Evolutionary conservation across 2,113 vertebrate genomes (phyloP), one percentile per base, ranked within the genome.

Genomic region (Scomber scombrus): DNA sequence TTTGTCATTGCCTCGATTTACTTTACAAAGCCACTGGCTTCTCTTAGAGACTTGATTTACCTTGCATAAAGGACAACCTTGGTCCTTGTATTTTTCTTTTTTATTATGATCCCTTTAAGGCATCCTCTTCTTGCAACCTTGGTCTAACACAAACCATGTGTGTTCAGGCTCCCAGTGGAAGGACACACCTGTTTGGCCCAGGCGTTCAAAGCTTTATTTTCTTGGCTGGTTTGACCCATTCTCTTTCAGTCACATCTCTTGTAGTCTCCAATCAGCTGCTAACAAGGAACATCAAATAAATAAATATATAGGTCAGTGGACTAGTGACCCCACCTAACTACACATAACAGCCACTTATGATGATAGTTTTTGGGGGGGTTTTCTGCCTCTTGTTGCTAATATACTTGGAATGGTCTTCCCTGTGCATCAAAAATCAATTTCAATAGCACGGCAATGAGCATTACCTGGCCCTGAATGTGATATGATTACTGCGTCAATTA

Each of bases 401-500:
- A 65, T 34, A 55, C 75, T 74, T 12, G 11, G 50, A 40, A 75
- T 77, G 14, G 67, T 84, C 78, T 88, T 67, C 60, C 58, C 19
- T 4, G 71, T 29, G 46, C 52, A 80, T 88, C 62, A 88, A 84
- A 88, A 90, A 90, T 87, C 78, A 50, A 88, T 86, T 89, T 82
- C 66, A 87, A 78, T 76, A 55, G 67, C 46, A 45, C 23, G 3
- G 63, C 69, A 69, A 85, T 84, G 81, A 90, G n/a, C 78, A 87
- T 87, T 79, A 91, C 74, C 79, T 85, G 75, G 78, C 77, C 70
- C 61, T 80, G 71, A 86, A 89, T 81, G 68, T 65, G 71, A 81
- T 82, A 82, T 78, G 87, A 90, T 93, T 89, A 87, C 83, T 52
- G 58, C 70, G 12, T 89, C 85, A 89, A 91, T 91, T 90, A 90